Evolutionary conservation across 2,888 invertebrate species (phyloP).

Genomic region (Mayetiola destructor): DNA sequence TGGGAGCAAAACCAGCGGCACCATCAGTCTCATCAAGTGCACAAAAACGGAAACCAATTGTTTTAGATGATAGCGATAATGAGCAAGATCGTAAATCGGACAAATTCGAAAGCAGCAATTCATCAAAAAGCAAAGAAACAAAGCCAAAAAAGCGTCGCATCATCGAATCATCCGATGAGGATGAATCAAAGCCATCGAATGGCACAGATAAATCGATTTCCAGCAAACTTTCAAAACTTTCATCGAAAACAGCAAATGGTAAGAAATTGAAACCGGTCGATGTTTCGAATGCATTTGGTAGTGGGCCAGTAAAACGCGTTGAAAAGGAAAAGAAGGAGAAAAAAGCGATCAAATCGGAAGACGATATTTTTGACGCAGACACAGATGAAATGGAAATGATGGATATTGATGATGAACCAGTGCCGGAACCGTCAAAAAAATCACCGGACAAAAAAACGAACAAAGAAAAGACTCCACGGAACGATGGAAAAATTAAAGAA

Average conservation of each 20-base stretch:
- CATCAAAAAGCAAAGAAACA: neutral
- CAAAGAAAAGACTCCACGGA: conserved; percentile 12
- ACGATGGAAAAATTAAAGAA: conserved; percentile 15
- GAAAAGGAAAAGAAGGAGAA: conserved; percentile 36
- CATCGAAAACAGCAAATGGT: too few relatives aligned
- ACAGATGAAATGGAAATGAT: neutral
- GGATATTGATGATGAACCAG: neutral
- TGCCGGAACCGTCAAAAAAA: conserved; percentile 14
- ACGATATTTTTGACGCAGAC: conserved; percentile 27
- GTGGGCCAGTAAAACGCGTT: conserved; percentile 43
- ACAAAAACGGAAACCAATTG: conserved; percentile 23
- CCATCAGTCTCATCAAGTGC: neutral
- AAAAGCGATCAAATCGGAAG: conserved; percentile 24
- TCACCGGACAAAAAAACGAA: conserved; percentile 15
- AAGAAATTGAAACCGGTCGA: conserved; percentile 37
- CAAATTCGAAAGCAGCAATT: neutral
- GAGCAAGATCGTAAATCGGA: conserved; percentile 36
- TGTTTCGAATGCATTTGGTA: conserved; percentile 43
- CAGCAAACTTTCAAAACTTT: conserved; percentile 25
- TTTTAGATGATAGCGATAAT: conserved; percentile 37
- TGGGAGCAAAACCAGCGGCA: neutral
- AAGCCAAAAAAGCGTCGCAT: conserved; percentile 25
- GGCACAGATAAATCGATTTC: conserved; percentile 24
- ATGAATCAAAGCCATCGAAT: conserved; percentile 23
- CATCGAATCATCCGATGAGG: conserved; percentile 37